Evolutionary conservation across 2,797 vertebrate genomes (phyloP), one percentile per base, ranked within the genome.

Genomic region (Decapterus maruadsi): DNA sequence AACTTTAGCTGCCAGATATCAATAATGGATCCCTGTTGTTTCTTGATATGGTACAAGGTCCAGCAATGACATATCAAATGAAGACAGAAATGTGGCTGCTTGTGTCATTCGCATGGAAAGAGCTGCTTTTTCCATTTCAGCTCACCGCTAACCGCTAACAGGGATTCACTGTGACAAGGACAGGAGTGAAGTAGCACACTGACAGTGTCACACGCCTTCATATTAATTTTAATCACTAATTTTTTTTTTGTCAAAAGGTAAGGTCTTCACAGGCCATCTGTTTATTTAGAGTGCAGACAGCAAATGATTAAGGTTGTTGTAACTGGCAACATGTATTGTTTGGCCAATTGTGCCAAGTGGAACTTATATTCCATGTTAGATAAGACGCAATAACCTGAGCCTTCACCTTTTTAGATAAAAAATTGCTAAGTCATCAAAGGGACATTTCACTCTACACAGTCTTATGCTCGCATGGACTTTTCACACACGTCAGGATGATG

Each of bases 1-100:
- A 91, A 92, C 90, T 91, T 92, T 82, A 84, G 89, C 90, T 90
- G 88, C 84, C 88, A 81, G 86, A 87, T 87, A 89, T 91, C 89
- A 92, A 90, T 92, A 85, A 91, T 87, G 78, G 90, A 91, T 90
- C 77, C 81, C 74, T 72, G 76, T 86, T 84, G 84, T 86, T 88
- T 83, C 79, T 87, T 88, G 74, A 89, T 90, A 70, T 71, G 72
- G 60, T 87, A 85, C 84, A 89, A 88, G 86, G 84, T 89, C 85
- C 86, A 80, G 86, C 81, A 83, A 87, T 81, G 81, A 83, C 84
- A 85, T 73, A 86, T 89, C 77, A 90, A 90, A 87, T 90, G 85
- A 67, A 80, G 60, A 54, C 85, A 68, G 74, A 74, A 72, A 77
- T 56, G 55, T 66, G 68, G 78, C 70, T 81, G 36, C 64, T 75